Base-by-base conservation (phyloP, 1,140 invertebrate species). In the Metopolophium dirhodum region DNA sequence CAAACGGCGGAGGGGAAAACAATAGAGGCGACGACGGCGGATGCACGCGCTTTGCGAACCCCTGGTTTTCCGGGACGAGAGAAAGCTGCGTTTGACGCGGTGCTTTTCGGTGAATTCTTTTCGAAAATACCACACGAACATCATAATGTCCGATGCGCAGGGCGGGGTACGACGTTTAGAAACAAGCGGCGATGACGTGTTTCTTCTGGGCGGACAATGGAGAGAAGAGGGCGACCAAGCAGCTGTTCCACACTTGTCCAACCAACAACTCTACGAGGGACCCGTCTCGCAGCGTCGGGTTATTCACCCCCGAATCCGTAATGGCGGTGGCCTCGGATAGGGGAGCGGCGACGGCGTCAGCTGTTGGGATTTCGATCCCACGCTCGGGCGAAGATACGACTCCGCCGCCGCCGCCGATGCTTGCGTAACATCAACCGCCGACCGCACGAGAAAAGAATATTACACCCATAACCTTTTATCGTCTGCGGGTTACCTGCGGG, bases 201-300 rank as follows among this genome's bases (percentile, higher is more conserved):
- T 83, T 49, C 68, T 83, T 51, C 9, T n/a, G 45, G 45, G 6
- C 45, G 26, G 35, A 93, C 51, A 86, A 93, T 93, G 45, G 68
- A 35, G 35, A 89, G 45, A 88, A 54, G 30, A 77, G 77, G 68
- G 90, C 30, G 61, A 77, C 30, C 30, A 77, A 37, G 91, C 91
- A 93, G 91, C 91, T 93, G 91, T 83, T 86, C 37, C 86, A 93
- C 91, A 93, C 91, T 93, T 93, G 91, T 93, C 91, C 85, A 68
- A 77, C n/a, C 85, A 61, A 61, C 30, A 3, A 41, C 41, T 41
- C 41, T n/a, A 77, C 61, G 45, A 85, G 82, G 82, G 91, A 57
- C 82, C 47, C 68, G 77, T 23, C 45, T n/a, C 35, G 68, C 68
- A 23, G 91, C 91, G 49, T 47, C 91, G 91, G 91, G 91, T 93